phyloP scores from a whole-genome alignment of 2,888 invertebrate genomes.

The Parnassius mnemosyne region DNA sequence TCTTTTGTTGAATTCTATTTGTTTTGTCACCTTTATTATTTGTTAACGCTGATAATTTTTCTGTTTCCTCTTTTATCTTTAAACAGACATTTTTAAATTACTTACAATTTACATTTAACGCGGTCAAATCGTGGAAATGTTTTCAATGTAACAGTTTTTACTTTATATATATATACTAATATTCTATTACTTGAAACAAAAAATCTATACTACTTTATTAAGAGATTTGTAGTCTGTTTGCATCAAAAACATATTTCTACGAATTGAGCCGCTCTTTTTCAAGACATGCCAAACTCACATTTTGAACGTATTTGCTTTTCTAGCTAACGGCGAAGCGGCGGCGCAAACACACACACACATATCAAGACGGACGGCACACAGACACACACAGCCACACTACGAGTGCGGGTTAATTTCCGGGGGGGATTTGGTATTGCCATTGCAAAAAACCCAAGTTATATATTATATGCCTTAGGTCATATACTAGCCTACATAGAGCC shows the following conservation, averaged over 20 bases:
- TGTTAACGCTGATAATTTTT: constrained; percentile 5
- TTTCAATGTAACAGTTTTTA: neutral
- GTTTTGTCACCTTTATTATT: constrained; percentile 15
- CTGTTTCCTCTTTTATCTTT: constrained; percentile 22
- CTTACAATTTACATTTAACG: constrained; percentile 22
- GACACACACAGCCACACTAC: constrained; percentile 56
- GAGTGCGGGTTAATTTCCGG: constrained; percentile 43
- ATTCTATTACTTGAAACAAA: too few relatives aligned
- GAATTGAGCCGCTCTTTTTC: constrained; percentile 23
- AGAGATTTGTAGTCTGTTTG: too few relatives aligned
- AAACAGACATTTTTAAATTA: constrained; percentile 17
- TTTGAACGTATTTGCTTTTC: constrained; percentile 69
- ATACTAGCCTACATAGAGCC: neutral
- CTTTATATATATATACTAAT: too few relatives aligned
- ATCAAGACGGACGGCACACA: constrained; percentile 77
- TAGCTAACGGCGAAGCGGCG: constrained; percentile 74
- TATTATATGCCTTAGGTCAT: constrained; percentile 29
- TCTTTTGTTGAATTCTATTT: constrained; percentile 13
- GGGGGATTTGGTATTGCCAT: constrained; percentile 53
- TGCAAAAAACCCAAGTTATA: constrained; percentile 41
- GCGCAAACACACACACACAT: constrained; percentile 75
- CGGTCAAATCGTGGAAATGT: constrained; percentile 16
- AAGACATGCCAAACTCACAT: constrained; percentile 62
- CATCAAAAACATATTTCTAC: constrained; percentile 5
- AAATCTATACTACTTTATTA: too few relatives aligned